phyloP scores from a whole-genome alignment of 2,888 invertebrate species.

The Papilio gigon region DNA sequence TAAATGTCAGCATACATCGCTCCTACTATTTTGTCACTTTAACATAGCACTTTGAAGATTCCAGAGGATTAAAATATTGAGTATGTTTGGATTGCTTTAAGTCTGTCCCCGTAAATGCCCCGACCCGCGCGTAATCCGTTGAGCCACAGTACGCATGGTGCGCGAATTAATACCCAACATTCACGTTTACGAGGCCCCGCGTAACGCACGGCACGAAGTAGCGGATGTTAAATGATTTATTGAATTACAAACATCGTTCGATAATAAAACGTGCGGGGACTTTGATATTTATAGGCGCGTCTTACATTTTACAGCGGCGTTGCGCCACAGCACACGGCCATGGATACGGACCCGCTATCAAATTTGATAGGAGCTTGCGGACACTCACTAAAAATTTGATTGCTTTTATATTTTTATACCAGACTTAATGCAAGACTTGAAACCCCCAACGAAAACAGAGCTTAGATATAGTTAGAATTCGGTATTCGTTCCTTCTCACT shows the following conservation, averaged over 20 bases:
- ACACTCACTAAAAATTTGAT: slow-evolving; percentile 24
- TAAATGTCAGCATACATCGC: background rate
- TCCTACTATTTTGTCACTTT: background rate
- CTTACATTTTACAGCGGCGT: slow-evolving; percentile 60
- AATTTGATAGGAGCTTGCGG: slow-evolving; percentile 21
- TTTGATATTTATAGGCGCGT: slow-evolving; percentile 68
- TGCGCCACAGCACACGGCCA: slow-evolving; percentile 53
- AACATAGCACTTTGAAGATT: slow-evolving; percentile 8
- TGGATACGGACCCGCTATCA: slow-evolving; percentile 20
- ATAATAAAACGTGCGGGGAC: slow-evolving; percentile 63
- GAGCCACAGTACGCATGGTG: slow-evolving; percentile 53
- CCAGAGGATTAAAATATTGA: slow-evolving; percentile 1
- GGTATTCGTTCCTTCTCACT: background rate
- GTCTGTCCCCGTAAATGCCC: slow-evolving; percentile 7
- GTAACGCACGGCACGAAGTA: slow-evolving; percentile 58
- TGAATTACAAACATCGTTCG: slow-evolving; percentile 68
- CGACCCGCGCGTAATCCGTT: slow-evolving; percentile 48
- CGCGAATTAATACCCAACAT: slow-evolving; percentile 64
- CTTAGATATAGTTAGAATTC: background rate
- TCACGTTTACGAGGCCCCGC: slow-evolving; percentile 50
- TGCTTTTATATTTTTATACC: slow-evolving; percentile 25
- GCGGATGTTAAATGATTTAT: slow-evolving; percentile 76
- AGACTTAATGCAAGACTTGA: background rate
- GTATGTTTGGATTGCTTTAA: slow-evolving; percentile 6
- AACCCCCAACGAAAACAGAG: background rate